phyloP scores from a whole-genome alignment of 1,140 invertebrate genomes.

The Maniola jurtina region DNA sequence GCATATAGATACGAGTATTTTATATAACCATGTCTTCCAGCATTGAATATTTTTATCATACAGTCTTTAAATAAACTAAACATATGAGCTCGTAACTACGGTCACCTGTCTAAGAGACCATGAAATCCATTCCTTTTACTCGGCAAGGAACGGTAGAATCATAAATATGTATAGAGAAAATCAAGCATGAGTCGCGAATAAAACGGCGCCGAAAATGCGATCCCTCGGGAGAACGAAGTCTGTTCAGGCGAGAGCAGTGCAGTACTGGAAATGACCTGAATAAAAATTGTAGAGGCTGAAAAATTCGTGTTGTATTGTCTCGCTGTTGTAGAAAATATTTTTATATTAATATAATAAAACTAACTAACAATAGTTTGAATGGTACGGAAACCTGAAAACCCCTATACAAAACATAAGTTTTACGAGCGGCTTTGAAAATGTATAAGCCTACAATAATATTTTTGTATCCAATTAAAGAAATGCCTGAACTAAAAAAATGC shows the following conservation, averaged over 20 bases:
- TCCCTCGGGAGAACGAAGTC: slow-evolving; percentile 60
- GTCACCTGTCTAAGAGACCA: slow-evolving; percentile 63
- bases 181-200: slow-evolving; percentile 75
- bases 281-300: neutral
- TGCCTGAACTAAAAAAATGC: no score
- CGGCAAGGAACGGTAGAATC: slow-evolving; percentile 55
- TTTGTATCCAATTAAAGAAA: no score
- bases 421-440: no score
- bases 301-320: slow-evolving; percentile 7
- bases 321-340: neutral
- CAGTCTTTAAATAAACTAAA: slow-evolving; percentile 8
- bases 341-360: no score
- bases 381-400: no score
- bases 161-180: slow-evolving; percentile 77
- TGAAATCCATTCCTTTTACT: slow-evolving; percentile 64
- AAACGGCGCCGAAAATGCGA: slow-evolving; percentile 72
- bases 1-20: no score
- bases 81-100: slow-evolving; percentile 28
- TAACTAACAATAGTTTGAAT: neutral
- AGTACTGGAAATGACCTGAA: slow-evolving; percentile 34
- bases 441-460: no score
- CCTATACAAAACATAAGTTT: no score
- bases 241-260: slow-evolving; percentile 25
- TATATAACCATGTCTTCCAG: no score
- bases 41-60: no score